Conservation (phyloP, 2,888 invertebrate genomes). For the Agrotis exclamationis region DNA sequence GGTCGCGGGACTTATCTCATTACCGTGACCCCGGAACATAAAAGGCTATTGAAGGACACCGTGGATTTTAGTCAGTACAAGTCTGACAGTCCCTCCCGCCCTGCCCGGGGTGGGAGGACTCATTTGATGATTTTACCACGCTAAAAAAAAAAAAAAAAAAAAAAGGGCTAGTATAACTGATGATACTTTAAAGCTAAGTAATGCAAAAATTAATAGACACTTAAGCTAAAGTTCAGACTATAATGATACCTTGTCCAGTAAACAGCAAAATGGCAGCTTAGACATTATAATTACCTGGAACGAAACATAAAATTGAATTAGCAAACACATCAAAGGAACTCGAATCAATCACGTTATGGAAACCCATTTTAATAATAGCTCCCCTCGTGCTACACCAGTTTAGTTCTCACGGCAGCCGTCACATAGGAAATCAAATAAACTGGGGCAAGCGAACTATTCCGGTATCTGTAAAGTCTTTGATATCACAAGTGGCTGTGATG, state of each 20-base stretch:
- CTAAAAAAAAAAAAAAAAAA: too few relatives aligned
- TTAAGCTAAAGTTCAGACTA: constrained; percentile 5
- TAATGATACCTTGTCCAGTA: background rate
- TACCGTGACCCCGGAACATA: too few relatives aligned
- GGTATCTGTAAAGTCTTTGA: constrained; percentile 55
- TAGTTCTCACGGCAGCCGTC: constrained; percentile 61
- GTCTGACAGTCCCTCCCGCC: too few relatives aligned
- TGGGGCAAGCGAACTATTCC: constrained; percentile 57
- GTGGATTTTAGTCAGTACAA: too few relatives aligned
- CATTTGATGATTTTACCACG: too few relatives aligned
- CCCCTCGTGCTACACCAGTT: constrained; percentile 27
- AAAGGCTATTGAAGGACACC: too few relatives aligned
- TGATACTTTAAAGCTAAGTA: constrained; percentile 17
- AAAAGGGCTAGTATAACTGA: constrained; percentile 6
- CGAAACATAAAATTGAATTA: constrained; percentile 19
- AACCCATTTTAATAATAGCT: constrained; percentile 9
- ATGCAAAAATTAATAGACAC: background rate
- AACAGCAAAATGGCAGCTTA: background rate
- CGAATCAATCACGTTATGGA: background rate
- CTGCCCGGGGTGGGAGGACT: too few relatives aligned
- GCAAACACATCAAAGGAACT: background rate
- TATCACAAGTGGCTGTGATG: constrained; percentile 50
- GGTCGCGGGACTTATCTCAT: too few relatives aligned
- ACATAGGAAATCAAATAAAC: constrained; percentile 56
- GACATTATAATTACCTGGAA: constrained; percentile 48